These are phyloP conservation scores for Tetranychus piercei DNA, from an alignment of 2,888 invertebrate species.

Conservation along the genomic window DNA sequence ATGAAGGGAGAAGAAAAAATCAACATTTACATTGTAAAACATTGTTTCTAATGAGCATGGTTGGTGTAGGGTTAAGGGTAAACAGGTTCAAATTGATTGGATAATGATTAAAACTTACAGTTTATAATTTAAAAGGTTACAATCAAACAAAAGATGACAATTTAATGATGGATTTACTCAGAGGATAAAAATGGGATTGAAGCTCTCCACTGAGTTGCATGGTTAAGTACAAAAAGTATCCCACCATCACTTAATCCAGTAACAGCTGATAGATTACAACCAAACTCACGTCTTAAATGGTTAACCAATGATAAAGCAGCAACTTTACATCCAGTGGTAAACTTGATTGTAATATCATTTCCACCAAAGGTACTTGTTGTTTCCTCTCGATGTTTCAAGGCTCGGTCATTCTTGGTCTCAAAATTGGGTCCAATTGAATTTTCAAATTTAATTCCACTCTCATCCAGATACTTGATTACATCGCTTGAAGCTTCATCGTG, in stretches of 20 bases:
- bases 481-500: neutral
- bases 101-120: neutral
- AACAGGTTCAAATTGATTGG: neutral
- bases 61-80: no score
- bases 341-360: neutral
- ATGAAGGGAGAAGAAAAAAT: no score
- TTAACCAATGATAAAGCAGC: slow-evolving; percentile 1
- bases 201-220: slow-evolving; percentile 4
- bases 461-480: neutral
- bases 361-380: slow-evolving; percentile 1
- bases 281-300: neutral
- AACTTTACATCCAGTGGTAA: slow-evolving; percentile 4
- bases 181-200: neutral
- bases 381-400: slow-evolving; percentile 6
- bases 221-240: neutral
- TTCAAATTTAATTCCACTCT: slow-evolving; percentile 3
- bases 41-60: no score
- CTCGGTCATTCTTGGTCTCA: neutral
- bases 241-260: neutral
- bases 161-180: neutral
- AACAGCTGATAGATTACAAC: neutral
- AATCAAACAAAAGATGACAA: neutral
- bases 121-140: neutral
- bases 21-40: no score
- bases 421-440: neutral